Conservation (phyloP, 2,888 invertebrate species). For the Yponomeuta sedellus region DNA sequence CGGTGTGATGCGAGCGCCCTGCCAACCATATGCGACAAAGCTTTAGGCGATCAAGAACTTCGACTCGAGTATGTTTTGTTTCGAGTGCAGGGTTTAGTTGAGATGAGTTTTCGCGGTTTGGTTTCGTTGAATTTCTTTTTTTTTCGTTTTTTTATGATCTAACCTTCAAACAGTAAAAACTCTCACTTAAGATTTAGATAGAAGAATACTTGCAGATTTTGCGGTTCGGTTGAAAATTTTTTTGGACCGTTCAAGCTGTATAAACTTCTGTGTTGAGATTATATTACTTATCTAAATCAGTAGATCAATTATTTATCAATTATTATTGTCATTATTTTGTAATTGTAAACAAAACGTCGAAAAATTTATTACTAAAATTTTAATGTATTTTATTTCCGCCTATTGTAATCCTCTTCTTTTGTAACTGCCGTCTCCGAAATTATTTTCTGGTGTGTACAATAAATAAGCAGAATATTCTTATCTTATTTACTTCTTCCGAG, state of each 20-base stretch:
- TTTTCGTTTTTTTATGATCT: not conserved
- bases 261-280: not conserved
- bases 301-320: too few species aligned
- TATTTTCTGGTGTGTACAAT: too few species aligned
- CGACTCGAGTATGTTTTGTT: not conserved
- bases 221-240: not conserved
- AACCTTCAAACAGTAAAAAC: not conserved
- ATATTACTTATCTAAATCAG: too few species aligned
- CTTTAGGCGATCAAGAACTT: conserved; percentile 71
- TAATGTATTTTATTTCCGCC: too few species aligned
- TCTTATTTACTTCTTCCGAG: too few species aligned
- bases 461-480: too few species aligned
- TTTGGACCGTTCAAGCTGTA: not conserved
- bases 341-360: too few species aligned
- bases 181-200: not conserved
- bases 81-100: not conserved
- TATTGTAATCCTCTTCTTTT: too few species aligned
- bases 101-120: not conserved
- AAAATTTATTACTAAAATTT: too few species aligned
- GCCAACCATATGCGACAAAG: conserved; percentile 47
- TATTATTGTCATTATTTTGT: too few species aligned
- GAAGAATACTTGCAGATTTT: not conserved
- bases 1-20: conserved; percentile 78
- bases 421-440: too few species aligned
- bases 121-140: not conserved